Conservation (phyloP, 2,888 invertebrate species). For the Resseliella maxima region DNA sequence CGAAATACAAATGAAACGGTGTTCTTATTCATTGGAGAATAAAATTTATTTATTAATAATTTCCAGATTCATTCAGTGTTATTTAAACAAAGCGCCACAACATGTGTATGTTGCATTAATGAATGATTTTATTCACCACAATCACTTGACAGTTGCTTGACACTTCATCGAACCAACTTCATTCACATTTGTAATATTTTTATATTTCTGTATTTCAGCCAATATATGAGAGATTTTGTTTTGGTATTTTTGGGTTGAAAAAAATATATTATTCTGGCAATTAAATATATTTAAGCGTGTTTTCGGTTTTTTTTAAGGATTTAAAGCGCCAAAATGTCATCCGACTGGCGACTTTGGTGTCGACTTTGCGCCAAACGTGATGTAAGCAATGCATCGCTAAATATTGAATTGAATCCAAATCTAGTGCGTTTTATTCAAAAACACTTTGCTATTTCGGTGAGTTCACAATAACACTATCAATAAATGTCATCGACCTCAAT, state of each 20-base stretch:
- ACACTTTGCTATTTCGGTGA: not conserved
- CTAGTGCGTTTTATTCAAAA: constrained; percentile 56
- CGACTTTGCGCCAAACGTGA: constrained; percentile 59
- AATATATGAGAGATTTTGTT: not conserved
- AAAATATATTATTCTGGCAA: not conserved
- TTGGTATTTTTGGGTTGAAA: not conserved
- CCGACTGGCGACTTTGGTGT: constrained; percentile 59
- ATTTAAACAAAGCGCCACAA: not conserved
- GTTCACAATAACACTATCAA: not conserved
- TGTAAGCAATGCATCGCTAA: constrained; percentile 57
- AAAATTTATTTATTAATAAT: not conserved
- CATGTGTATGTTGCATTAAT: not conserved
- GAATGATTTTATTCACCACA: not conserved
- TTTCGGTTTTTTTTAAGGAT: not conserved
- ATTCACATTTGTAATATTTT: not conserved
- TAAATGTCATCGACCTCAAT: not conserved
- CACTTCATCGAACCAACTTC: not conserved
- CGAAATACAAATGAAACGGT: not conserved
- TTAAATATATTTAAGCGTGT: not conserved
- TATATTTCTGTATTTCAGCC: not conserved
- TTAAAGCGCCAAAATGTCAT: not conserved
- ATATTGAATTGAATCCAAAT: constrained; percentile 58
- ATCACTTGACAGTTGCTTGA: not conserved
- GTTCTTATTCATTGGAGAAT: not conserved
- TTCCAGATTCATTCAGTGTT: not conserved